Evolutionary conservation across 2,797 vertebrate species (phyloP), one percentile per base, ranked within the genome.

Genomic region (Yasuhikotakia modesta): DNA sequence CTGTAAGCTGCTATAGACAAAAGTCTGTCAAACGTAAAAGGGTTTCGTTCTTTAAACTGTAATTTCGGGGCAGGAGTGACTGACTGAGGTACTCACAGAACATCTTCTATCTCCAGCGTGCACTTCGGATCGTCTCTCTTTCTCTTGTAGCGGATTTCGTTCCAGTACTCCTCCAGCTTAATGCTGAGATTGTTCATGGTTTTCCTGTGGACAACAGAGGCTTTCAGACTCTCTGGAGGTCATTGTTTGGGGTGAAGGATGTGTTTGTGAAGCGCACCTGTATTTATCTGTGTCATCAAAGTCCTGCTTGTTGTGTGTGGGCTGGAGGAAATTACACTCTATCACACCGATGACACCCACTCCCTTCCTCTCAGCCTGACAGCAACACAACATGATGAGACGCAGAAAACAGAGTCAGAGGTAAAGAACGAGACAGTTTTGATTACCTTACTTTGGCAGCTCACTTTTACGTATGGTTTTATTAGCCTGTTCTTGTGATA

Each of bases 221-320:
- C 13, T 73, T 50, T 63, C 55, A 43, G 46, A 60, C 43, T 50
- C 66, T 57, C 60, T 46, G 17, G 45, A 46, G 32, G 21, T 19
- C 48, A 35, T 43, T 17, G 70, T 76, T 27, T 67, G 10, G 11
- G 17, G 52, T 43, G 63, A 68, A 50, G 27, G 66, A 46, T 35
- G 19, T 24, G 17, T 57, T 32, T 35, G 55, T 53, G 10, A 50
- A 53, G 2, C 81, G 84, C 92, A 98, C 96, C 96, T 96, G 91
- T 98, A 98, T 67, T 95, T 94, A 35, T 98, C 96, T 1, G 94
- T 95, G 81, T 97, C 95, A 84, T 93, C 92, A 76, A 99, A 99
- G 86, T 95, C 95, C 85, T 98, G 97, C 81, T 99, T 99, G 90
- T 97, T 98, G 86, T 98, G 96, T 68, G 96, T 98, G 13, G 97